These are phyloP conservation scores for Uropetala carovei DNA, from an alignment of 2,888 invertebrate genomes.

Conservation along the genomic window DNA sequence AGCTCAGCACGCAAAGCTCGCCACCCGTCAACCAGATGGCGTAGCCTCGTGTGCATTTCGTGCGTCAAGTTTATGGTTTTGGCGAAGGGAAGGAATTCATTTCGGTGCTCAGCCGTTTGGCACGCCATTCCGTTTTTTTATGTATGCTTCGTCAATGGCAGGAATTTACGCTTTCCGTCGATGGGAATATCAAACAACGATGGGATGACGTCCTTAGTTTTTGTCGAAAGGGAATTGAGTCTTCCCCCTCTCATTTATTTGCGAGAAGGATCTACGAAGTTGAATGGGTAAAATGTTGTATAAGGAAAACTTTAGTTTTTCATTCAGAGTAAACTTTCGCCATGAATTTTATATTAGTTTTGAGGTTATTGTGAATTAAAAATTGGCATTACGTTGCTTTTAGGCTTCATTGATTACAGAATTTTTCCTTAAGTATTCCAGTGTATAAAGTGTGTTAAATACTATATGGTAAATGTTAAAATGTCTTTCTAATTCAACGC, in stretches of 20 bases:
- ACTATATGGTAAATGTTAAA: not conserved
- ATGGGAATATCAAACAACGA: constrained; percentile 29
- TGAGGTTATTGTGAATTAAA: not conserved
- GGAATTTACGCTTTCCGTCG: not conserved
- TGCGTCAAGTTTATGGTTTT: constrained; percentile 39
- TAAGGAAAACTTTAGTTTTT: not conserved
- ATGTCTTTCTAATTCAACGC: not conserved
- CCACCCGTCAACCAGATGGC: constrained; percentile 38
- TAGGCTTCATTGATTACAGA: too few species aligned
- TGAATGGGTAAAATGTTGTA: not conserved
- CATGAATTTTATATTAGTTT: not conserved
- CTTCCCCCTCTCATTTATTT: not conserved
- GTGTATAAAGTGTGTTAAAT: not conserved
- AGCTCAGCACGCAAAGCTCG: constrained; percentile 31
- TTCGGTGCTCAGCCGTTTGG: not conserved
- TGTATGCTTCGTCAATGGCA: not conserved
- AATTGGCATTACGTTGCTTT: not conserved
- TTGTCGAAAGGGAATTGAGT: not conserved
- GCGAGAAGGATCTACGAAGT: not conserved
- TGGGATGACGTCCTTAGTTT: not conserved
- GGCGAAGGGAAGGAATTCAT: constrained; percentile 34
- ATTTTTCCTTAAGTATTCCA: too few species aligned
- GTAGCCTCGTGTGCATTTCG: not conserved
- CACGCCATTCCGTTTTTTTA: constrained; percentile 25
- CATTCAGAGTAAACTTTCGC: not conserved